Conservation (phyloP, 2,888 invertebrate species). For the Acheta domesticus region DNA sequence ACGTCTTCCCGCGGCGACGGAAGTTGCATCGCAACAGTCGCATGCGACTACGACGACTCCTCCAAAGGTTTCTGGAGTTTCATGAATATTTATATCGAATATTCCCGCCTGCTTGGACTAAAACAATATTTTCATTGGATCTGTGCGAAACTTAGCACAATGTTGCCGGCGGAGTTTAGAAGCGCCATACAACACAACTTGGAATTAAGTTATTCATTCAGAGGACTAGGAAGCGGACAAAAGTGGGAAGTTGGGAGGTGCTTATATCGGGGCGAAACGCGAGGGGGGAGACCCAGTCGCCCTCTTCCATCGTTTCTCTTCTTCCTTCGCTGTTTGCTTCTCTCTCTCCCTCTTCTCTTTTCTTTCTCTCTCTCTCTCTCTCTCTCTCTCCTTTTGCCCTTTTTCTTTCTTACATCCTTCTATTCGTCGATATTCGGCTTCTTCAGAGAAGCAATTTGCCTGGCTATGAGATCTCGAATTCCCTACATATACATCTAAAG, state of each 20-base stretch:
- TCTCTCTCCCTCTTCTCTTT: background rate
- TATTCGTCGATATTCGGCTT: too few relatives aligned
- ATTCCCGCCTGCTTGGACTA: slow-evolving; percentile 7
- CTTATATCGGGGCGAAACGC: background rate
- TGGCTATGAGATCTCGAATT: too few relatives aligned
- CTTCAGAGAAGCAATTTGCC: too few relatives aligned
- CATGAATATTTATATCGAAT: slow-evolving; percentile 18
- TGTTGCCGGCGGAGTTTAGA: background rate
- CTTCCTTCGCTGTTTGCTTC: background rate
- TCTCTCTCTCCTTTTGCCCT: too few relatives aligned
- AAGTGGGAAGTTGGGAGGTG: slow-evolving; percentile 1
- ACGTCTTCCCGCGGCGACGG: background rate
- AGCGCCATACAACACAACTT: background rate
- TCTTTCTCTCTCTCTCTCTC: too few relatives aligned
- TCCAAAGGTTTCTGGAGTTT: background rate
- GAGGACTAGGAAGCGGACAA: slow-evolving; percentile 18
- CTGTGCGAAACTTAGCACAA: slow-evolving; percentile 3
- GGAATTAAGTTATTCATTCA: slow-evolving; percentile 18
- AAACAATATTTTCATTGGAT: slow-evolving; percentile 18
- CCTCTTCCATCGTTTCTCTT: background rate
- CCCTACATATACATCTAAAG: too few relatives aligned
- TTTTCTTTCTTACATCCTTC: too few relatives aligned
- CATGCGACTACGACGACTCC: background rate
- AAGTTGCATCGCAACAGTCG: background rate
- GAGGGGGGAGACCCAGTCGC: background rate